A percentile compares a stretch with the other conserved stretches of the same genome.
Evolutionary conservation across 2,113 vertebrate species (phyloP).

Genomic region (Climacteris rufus): DNA sequence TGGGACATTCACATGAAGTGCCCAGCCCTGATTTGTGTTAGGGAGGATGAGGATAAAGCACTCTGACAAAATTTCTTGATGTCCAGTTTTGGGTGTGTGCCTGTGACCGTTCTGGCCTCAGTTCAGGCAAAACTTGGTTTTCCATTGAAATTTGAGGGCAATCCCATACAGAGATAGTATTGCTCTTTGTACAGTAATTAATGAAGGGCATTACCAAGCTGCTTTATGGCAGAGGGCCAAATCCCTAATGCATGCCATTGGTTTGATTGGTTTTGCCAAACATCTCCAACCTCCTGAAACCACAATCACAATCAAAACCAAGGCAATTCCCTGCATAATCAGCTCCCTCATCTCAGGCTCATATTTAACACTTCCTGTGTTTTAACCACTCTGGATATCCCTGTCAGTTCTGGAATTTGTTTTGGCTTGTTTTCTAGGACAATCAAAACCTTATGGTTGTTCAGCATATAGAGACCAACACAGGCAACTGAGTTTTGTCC

Average conservation of each 20-base stretch:
- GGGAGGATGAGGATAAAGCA: background rate
- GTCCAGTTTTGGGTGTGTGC: background rate
- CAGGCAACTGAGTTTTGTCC: background rate
- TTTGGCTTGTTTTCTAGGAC: background rate
- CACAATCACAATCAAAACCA: background rate
- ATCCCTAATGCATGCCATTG: background rate
- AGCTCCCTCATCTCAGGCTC: background rate
- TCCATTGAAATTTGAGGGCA: background rate
- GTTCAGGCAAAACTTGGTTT: background rate
- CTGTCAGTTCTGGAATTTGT: conserved; percentile 36
- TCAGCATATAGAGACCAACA: background rate
- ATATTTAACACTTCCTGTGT: conserved; percentile 39
- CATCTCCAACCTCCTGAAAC: background rate
- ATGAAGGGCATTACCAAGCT: background rate
- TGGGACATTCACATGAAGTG: background rate
- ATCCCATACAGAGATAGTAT: background rate
- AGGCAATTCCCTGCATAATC: background rate
- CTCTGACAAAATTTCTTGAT: background rate
- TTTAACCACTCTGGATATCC: background rate
- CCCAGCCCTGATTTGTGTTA: background rate
- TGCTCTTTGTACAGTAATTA: background rate
- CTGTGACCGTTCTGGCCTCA: background rate
- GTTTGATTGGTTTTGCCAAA: background rate
- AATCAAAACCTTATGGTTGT: conserved; percentile 48
- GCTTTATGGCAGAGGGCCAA: background rate